Conservation (phyloP, 37 sponge, comb jelly and placozoan species). For the Haliclona indistincta region DNA sequence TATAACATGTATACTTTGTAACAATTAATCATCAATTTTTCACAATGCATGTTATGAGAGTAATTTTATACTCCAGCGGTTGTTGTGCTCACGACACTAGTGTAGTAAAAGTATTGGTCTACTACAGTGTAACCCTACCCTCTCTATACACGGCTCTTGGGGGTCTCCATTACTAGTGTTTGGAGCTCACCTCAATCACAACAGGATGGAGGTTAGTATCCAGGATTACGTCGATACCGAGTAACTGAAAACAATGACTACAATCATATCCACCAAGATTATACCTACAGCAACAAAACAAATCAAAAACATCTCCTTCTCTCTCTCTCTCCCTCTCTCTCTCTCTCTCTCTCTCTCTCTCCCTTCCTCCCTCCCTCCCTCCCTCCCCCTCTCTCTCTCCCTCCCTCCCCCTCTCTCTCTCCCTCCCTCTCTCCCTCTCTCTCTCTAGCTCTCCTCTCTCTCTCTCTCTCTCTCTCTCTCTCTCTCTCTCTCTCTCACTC, state of each 20-base stretch:
- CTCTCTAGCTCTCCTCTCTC: no score
- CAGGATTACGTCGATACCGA: slow-evolving; percentile 86
- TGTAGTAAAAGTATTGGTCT: no score
- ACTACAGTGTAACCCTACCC: no score
- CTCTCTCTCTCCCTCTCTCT: slow-evolving; percentile 7
- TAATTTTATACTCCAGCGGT: no score
- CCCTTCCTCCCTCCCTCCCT: slow-evolving; percentile 4
- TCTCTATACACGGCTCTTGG: no score
- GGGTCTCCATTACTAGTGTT: no score
- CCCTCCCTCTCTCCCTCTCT: background rate
- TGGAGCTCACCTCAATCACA: slow-evolving; percentile 80
- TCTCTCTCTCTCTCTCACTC: no score
- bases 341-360: slow-evolving; percentile 3
- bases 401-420: background rate
- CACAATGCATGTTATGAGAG: background rate
- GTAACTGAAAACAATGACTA: slow-evolving; percentile 76
- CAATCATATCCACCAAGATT: slow-evolving; percentile 73
- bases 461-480: no score
- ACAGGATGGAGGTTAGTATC: slow-evolving; percentile 60
- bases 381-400: background rate
- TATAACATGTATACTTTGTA: no score
- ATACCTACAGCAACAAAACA: background rate
- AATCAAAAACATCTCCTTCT: no score
- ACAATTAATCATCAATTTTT: background rate
- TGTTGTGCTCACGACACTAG: no score